phyloP scores from a whole-genome alignment of 2,797 vertebrate species.

The Pseudopleuronectes americanus region DNA sequence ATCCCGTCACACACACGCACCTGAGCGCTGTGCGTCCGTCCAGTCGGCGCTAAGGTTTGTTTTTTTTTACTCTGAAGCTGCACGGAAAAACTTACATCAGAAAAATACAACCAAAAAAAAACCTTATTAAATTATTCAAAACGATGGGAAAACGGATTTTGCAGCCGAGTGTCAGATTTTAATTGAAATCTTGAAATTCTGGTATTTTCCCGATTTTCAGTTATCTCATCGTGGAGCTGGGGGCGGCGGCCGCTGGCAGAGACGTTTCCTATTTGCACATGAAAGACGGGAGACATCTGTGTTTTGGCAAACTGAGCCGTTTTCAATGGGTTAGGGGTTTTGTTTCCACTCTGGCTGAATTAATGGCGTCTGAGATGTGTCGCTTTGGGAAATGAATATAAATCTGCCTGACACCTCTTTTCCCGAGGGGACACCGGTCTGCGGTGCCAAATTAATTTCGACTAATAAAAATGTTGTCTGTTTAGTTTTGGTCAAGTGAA shows the following conservation, averaged over 20 bases:
- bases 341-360: conserved; percentile 34
- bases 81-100: no score
- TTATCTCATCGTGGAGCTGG: conserved; percentile 3
- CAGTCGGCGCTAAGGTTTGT: conserved; percentile 3
- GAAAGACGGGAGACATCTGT: conserved; percentile 41
- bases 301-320: conserved; percentile 25
- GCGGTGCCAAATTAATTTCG: conserved; percentile 56
- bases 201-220: not conserved
- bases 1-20: no score
- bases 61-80: no score
- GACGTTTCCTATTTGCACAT: conserved; percentile 42
- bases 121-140: no score
- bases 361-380: conserved; percentile 30
- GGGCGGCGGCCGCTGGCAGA: not conserved
- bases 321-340: not conserved
- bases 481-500: conserved; percentile 37
- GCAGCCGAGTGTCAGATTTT: not conserved
- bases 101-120: no score
- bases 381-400: conserved; percentile 47
- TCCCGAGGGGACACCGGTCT: conserved; percentile 19
- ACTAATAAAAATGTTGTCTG: conserved; percentile 41
- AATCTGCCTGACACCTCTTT: conserved; percentile 53
- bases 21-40: no score
- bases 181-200: not conserved
- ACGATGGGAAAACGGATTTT: no score